Evolutionary conservation across 1,140 invertebrate species (phyloP), one percentile per base, ranked within the genome.

Genomic region (Samia ricini): DNA sequence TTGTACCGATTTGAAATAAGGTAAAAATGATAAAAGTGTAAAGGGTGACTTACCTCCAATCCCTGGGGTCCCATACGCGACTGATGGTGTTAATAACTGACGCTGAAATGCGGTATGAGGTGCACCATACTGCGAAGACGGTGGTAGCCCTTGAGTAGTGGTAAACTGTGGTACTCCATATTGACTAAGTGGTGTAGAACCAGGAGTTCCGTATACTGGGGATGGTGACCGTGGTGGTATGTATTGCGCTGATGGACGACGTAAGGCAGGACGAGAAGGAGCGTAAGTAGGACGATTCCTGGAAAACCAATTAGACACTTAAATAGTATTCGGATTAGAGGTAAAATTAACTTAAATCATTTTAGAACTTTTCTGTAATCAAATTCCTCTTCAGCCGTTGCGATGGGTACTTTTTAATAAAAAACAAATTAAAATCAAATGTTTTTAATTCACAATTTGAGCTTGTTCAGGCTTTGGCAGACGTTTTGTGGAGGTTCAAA

Each of bases 201-300:
- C 69, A 6, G 60, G 57, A 10, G 56, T n/a, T 24, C 63, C 63
- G 26, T 71, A 68, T n/a, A 69, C 63, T 22, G 56, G 54, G 20
- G 63, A 70, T 57, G 55, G 59, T 2, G 51, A 8, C 33, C 63
- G 66, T 19, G 74, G 71, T 10, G 73, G 64, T 22, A 57, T 51
- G 42, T 71, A 71, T 60, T 65, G 67, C 10, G 68, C 59, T 0
- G 70, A 72, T 7, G 71, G 77, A 3, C 74, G 72, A 10, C 66
- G 68, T 42, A 64, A 22, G 24, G 26, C 24, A 65, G 64, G 20
- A 59, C 59, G 8, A 19, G 80, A 73, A 29, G 22, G 8, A 10
- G 19, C 12, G 23, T 29, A 56, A 8, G 75, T 72, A 20, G 74
- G 79, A n/a, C 72, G 82, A 50, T 75, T 72, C 69, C 83, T 23